Evolutionary conservation across 23 tunicate genomes (phyloP).

Genomic region (Halocynthia aurantium): DNA sequence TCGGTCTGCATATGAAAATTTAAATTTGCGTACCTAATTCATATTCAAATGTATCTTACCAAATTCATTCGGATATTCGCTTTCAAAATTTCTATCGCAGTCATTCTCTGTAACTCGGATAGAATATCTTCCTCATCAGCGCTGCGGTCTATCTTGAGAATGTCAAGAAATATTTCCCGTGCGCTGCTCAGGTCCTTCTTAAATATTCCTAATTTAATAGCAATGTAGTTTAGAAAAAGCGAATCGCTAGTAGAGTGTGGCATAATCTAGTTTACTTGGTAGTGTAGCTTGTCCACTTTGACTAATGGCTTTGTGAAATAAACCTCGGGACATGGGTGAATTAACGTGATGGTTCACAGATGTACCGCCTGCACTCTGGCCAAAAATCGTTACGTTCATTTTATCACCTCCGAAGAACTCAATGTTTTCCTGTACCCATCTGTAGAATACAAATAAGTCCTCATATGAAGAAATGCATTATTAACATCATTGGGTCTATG

Average conservation of each 20-base stretch:
- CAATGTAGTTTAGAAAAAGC: background rate
- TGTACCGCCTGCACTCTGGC: constrained; percentile 54
- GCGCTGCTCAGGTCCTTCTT: too few species aligned
- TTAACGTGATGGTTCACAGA: constrained; percentile 35
- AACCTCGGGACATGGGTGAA: constrained; percentile 32
- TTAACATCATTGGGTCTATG: too few species aligned
- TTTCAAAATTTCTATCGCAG: too few species aligned
- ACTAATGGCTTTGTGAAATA: constrained; percentile 53
- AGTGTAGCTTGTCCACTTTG: constrained; percentile 29
- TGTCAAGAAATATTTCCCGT: too few species aligned
- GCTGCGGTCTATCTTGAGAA: too few species aligned
- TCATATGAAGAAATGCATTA: background rate
- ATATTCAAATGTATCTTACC: too few species aligned
- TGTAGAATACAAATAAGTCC: background rate
- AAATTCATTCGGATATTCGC: too few species aligned
- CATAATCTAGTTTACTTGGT: background rate
- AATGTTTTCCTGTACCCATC: constrained; percentile 45
- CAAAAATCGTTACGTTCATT: constrained; percentile 39
- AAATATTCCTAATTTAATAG: background rate
- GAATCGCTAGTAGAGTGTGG: background rate
- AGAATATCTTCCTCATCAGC: too few species aligned
- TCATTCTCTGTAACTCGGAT: too few species aligned
- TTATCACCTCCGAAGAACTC: constrained; percentile 40
- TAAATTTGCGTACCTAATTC: too few species aligned
- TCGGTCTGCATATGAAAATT: too few species aligned